These are phyloP conservation scores for Standfussiana lucernea DNA, from an alignment of 2,888 invertebrate genomes.

Conservation along the genomic window DNA sequence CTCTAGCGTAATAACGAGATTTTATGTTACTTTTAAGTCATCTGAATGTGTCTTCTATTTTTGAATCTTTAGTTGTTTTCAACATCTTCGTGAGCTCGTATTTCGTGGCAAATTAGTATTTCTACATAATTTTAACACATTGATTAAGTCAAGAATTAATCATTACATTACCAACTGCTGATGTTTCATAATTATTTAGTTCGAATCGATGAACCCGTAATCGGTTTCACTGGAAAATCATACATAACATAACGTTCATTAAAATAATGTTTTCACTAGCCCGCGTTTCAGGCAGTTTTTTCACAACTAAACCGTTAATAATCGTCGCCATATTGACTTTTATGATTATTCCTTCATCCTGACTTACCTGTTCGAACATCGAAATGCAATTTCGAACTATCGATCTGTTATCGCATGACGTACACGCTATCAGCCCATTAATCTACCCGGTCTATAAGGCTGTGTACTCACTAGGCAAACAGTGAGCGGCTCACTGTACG, in stretches of 20 bases:
- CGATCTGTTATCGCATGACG: conserved; percentile 39
- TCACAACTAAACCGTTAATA: conserved; percentile 2
- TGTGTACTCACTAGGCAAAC: neutral
- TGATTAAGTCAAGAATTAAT: neutral
- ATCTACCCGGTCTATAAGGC: conserved; percentile 38
- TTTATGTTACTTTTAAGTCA: conserved; percentile 23
- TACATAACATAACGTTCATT: conserved; percentile 18
- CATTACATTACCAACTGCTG: conserved; percentile 1
- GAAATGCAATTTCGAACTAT: conserved; percentile 52
- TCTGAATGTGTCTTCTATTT: conserved; percentile 12
- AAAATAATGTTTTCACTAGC: conserved; percentile 17
- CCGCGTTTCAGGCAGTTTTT: neutral
- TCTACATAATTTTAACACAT: neutral
- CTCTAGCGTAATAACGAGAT: conserved; percentile 33
- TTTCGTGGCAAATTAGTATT: neutral
- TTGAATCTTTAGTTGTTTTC: conserved; percentile 2
- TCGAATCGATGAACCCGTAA: conserved; percentile 19
- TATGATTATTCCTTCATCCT: conserved; percentile 1
- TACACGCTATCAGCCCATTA: conserved; percentile 36
- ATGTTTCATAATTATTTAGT: conserved; percentile 22
- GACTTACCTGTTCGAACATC: conserved; percentile 15
- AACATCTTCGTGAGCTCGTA: neutral
- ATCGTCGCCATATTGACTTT: neutral
- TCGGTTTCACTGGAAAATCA: conserved; percentile 28
- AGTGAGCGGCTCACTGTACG: neutral